These are phyloP conservation scores for Ormyrus nitidulus DNA, from an alignment of 2,888 invertebrate genomes.

Conservation along the genomic window DNA sequence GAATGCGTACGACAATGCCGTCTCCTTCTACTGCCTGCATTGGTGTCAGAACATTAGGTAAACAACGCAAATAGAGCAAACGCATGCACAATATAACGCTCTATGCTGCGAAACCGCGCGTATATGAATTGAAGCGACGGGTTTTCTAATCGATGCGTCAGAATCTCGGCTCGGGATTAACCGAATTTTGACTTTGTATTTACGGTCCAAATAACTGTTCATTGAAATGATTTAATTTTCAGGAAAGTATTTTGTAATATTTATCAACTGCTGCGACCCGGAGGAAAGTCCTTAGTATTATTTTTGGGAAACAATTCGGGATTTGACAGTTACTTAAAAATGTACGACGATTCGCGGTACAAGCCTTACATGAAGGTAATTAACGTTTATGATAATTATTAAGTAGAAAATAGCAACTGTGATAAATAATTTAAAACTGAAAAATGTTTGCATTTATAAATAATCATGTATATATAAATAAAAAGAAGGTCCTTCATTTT, in stretches of 20 bases:
- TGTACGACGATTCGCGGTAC: constrained; percentile 80
- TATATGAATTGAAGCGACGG: no score
- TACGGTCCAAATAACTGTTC: no score
- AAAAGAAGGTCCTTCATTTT: constrained; percentile 18
- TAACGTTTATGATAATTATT: background rate
- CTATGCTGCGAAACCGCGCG: no score
- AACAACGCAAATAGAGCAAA: background rate
- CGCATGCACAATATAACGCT: no score
- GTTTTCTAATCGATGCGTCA: no score
- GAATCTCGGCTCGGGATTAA: no score
- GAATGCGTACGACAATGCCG: constrained; percentile 81
- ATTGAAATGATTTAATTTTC: constrained; percentile 61
- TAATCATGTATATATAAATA: background rate
- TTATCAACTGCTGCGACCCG: constrained; percentile 80
- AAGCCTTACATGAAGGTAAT: constrained; percentile 79
- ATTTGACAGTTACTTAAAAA: constrained; percentile 82
- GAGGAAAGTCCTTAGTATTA: constrained; percentile 83
- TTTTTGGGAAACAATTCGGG: constrained; percentile 84
- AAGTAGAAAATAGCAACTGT: background rate
- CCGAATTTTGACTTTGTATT: no score
- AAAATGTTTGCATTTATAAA: background rate
- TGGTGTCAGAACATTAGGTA: constrained; percentile 87
- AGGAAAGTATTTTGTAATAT: constrained; percentile 82
- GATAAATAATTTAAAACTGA: background rate
- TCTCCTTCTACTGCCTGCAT: constrained; percentile 88